Percentiles rank a stretch among this genome's conserved stretches.
Conservation (phyloP, 2,113 vertebrate genomes). For the Lota lota region DNA sequence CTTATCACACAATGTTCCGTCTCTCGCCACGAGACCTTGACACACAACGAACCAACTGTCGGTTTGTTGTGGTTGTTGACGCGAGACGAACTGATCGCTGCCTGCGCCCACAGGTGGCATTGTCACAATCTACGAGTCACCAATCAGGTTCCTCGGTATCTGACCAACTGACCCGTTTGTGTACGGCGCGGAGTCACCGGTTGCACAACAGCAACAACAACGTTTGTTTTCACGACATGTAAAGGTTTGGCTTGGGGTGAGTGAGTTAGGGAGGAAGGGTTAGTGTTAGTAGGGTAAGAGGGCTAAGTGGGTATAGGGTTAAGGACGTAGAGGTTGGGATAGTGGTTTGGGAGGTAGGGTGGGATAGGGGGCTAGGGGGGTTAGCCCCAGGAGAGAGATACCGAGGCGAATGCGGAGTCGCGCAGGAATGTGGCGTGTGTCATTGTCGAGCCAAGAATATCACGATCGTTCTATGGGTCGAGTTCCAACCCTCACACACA, state of each 20-base stretch:
- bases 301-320: no score
- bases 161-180: not conserved
- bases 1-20: constrained; percentile 60
- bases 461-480: not conserved
- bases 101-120: constrained; percentile 22
- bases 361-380: no score
- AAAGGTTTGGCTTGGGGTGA: no score
- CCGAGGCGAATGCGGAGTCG: not conserved
- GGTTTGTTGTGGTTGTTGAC: constrained; percentile 47
- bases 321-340: no score
- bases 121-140: constrained; percentile 28
- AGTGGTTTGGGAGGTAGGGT: no score
- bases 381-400: no score
- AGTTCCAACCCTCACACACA: not conserved
- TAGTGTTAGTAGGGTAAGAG: no score
- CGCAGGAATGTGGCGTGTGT: not conserved
- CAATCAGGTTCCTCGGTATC: constrained; percentile 48
- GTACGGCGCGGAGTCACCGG: no score
- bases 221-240: no score
- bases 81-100: constrained; percentile 13
- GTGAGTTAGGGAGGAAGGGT: no score
- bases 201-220: no score
- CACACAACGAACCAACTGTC: constrained; percentile 54
- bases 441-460: constrained; percentile 2
- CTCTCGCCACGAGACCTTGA: constrained; percentile 51